Conservation (phyloP, 2,113 vertebrate species). For the Mormoops blainvillei region DNA sequence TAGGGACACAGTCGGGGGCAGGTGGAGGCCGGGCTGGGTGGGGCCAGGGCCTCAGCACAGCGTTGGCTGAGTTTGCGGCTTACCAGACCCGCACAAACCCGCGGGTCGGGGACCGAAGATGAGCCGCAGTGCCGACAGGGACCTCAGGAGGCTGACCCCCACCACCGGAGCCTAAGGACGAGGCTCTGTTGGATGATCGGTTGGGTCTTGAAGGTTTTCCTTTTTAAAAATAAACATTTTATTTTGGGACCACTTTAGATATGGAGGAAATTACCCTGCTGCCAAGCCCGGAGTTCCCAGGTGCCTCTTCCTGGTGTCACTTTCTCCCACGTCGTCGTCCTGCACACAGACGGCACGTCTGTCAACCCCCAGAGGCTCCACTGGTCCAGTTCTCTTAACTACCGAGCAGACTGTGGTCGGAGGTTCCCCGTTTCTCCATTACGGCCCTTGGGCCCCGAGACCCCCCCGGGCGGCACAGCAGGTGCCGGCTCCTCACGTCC, state of each 20-base stretch:
- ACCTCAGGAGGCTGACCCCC: neutral
- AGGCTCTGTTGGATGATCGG: neutral
- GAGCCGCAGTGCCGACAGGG: neutral
- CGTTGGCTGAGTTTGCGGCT: too few relatives aligned
- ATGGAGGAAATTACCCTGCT: neutral
- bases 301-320: neutral
- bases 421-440: neutral
- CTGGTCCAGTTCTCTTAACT: neutral
- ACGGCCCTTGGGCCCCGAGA: neutral
- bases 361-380: neutral
- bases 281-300: neutral
- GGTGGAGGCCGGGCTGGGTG: too few relatives aligned
- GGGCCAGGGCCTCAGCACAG: too few relatives aligned
- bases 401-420: neutral
- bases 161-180: neutral
- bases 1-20: too few relatives aligned
- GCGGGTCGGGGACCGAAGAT: neutral
- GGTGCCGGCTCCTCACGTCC: too few relatives aligned
- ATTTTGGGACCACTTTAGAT: neutral
- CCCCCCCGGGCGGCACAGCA: neutral
- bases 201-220: neutral
- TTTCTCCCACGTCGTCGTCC: too few relatives aligned
- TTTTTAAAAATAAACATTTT: neutral
- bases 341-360: rapidly evolving
- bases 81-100: too few relatives aligned